Percentiles rank a stretch among this genome's conserved stretches.
Conservation (phyloP, 1,140 invertebrate species). For the Akabosia matsudoensis region DNA sequence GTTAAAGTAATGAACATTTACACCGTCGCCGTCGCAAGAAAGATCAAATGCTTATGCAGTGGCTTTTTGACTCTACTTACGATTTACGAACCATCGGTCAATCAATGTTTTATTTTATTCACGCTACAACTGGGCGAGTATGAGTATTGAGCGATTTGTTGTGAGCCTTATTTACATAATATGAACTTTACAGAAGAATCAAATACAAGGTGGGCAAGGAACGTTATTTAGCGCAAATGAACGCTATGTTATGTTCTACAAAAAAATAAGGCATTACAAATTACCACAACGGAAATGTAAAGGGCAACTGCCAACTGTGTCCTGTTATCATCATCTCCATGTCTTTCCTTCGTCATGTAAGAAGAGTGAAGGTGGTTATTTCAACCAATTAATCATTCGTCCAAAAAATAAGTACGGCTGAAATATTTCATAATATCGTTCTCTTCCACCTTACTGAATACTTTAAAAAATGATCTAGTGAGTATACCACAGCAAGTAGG, state of each 20-base stretch:
- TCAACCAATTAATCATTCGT: slow-evolving; percentile 41
- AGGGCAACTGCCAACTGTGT: background rate
- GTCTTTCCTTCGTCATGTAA: background rate
- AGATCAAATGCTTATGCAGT: too few relatives aligned
- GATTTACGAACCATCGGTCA: slow-evolving; percentile 9
- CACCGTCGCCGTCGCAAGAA: too few relatives aligned
- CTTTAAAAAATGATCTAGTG: too few relatives aligned
- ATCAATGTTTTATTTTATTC: background rate
- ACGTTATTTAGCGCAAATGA: too few relatives aligned
- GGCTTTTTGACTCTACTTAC: background rate
- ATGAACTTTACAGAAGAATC: too few relatives aligned
- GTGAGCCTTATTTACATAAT: too few relatives aligned
- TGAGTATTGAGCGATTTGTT: too few relatives aligned
- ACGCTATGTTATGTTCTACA: too few relatives aligned
- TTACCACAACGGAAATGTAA: slow-evolving; percentile 5
- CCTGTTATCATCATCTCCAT: background rate
- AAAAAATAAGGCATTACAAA: slow-evolving; percentile 13
- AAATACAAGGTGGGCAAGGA: too few relatives aligned
- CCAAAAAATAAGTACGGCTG: background rate
- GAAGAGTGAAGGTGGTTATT: slow-evolving; percentile 35
- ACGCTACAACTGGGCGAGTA: too few relatives aligned
- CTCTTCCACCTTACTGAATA: background rate
- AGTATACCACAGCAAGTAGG: too few relatives aligned
- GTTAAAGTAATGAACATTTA: background rate
- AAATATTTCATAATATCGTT: background rate